Evolutionary conservation across 2,113 vertebrate genomes (phyloP).

Genomic region (Tringa solitaria): DNA sequence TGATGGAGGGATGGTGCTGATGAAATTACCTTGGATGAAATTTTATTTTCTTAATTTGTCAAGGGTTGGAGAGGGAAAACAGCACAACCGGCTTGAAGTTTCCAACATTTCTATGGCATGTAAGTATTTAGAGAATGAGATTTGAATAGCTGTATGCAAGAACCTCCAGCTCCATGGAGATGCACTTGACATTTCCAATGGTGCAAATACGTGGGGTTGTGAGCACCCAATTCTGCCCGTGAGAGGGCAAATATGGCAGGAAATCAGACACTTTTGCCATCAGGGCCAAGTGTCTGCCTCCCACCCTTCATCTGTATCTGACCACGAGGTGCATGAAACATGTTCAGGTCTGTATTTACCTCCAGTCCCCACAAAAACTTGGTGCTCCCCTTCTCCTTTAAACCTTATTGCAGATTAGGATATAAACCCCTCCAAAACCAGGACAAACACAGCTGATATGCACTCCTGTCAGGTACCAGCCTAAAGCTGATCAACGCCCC

Average conservation of each 20-base stretch:
- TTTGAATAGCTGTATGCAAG: neutral
- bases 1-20: constrained; percentile 2
- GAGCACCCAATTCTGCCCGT: neutral
- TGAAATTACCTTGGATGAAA: constrained; percentile 30
- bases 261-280: neutral
- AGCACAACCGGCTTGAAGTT: neutral
- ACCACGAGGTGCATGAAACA: neutral
- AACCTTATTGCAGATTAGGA: neutral
- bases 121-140: neutral
- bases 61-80: neutral
- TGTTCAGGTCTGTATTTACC: neutral
- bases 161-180: neutral
- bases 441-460: neutral
- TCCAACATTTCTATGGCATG: neutral
- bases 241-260: neutral
- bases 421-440: neutral
- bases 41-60: constrained; percentile 36
- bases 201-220: neutral
- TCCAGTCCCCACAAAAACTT: neutral
- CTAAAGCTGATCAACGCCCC: neutral
- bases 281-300: neutral
- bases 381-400: neutral
- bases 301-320: neutral
- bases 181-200: neutral
- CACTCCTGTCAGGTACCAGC: neutral